phyloP scores from a whole-genome alignment of 2,113 vertebrate species.

The Oryzias melastigma region DNA sequence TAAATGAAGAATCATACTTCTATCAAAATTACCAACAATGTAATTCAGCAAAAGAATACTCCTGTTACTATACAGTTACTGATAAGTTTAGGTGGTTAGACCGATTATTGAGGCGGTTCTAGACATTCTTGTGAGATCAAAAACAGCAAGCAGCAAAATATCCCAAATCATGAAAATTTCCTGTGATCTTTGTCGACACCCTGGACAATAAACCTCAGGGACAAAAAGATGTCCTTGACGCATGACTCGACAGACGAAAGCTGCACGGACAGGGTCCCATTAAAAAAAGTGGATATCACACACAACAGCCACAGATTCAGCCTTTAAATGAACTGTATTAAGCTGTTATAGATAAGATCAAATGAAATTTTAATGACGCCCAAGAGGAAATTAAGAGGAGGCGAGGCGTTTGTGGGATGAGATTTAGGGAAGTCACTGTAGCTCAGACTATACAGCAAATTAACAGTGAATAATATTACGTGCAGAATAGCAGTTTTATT shows the following conservation, averaged over 20 bases:
- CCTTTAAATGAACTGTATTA: slow-evolving; percentile 34
- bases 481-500: slow-evolving; percentile 17
- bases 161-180: no score
- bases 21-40: no score
- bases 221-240: slow-evolving; percentile 30
- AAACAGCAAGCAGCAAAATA: no score
- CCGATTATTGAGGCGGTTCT: no score
- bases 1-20: no score
- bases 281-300: background rate
- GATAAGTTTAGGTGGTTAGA: no score
- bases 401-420: slow-evolving; percentile 25
- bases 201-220: slow-evolving; percentile 15
- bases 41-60: no score
- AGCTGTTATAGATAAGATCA: slow-evolving; percentile 44
- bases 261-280: slow-evolving; percentile 9
- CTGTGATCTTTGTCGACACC: slow-evolving; percentile 9
- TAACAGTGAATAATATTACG: slow-evolving; percentile 7
- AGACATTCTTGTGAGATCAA: no score
- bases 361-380: slow-evolving; percentile 46
- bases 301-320: slow-evolving; percentile 17
- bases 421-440: slow-evolving; percentile 2
- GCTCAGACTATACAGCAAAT: slow-evolving; percentile 16
- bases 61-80: no score
- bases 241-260: slow-evolving; percentile 28
- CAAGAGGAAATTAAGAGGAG: slow-evolving; percentile 27